Evolutionary conservation across 2,113 vertebrate species (phyloP).

Genomic region (Mola mola): DNA sequence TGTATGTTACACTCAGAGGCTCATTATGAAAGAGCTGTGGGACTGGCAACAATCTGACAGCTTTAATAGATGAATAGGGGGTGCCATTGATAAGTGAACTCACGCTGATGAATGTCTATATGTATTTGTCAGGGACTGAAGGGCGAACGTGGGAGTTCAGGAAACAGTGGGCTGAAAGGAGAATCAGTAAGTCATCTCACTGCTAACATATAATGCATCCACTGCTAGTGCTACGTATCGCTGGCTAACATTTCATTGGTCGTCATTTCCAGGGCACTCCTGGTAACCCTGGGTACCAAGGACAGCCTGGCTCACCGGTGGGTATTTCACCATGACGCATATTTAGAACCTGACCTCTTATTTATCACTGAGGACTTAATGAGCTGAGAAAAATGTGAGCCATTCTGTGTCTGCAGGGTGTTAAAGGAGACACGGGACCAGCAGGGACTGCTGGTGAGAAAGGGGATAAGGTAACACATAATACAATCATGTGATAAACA

Average conservation of each 20-base stretch:
- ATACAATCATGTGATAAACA: neutral
- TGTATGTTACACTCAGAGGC: constrained; percentile 78
- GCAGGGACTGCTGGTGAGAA: constrained; percentile 85
- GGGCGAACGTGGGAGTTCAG: constrained; percentile 88
- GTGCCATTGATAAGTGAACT: constrained; percentile 12
- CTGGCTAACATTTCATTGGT: constrained; percentile 18
- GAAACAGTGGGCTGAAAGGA: constrained; percentile 88
- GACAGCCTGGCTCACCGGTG: constrained; percentile 85
- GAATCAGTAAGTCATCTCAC: constrained; percentile 85
- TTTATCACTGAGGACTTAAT: constrained; percentile 22
- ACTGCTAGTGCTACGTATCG: neutral
- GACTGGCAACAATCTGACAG: constrained; percentile 22
- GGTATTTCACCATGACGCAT: constrained; percentile 64
- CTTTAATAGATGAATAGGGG: constrained; percentile 10
- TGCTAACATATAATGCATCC: neutral
- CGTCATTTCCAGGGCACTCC: constrained; percentile 85
- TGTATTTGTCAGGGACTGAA: constrained; percentile 86
- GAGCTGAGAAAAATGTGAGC: neutral
- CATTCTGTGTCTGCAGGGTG: constrained; percentile 80
- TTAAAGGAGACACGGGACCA: constrained; percentile 88
- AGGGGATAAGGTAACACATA: constrained; percentile 86
- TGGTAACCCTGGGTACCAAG: constrained; percentile 87
- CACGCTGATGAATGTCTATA: constrained; percentile 17
- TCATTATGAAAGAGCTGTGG: constrained; percentile 27
- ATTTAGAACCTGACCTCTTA: neutral